A percentile compares a stretch with the other conserved stretches of the same genome.
Conservation (phyloP, 2,888 invertebrate genomes). For the Stramonita haemastoma region DNA sequence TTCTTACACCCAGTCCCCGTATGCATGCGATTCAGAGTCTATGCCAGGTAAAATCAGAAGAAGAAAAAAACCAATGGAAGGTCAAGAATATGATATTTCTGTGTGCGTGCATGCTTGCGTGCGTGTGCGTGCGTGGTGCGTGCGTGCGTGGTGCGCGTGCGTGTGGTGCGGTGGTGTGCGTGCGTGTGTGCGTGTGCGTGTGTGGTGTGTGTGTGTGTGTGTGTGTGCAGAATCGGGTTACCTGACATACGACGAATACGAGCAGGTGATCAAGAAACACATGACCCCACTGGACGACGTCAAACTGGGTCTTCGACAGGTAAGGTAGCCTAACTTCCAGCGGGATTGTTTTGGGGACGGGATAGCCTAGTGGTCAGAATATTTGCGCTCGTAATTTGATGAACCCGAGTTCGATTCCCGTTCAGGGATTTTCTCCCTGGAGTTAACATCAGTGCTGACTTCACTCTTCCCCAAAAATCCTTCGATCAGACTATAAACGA, state of each 20-base stretch:
- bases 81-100: background rate
- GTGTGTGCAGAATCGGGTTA: constrained; percentile 29
- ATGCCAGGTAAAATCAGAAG: too few relatives aligned
- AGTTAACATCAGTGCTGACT: too few relatives aligned
- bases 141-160: constrained; percentile 15
- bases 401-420: too few relatives aligned
- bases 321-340: background rate
- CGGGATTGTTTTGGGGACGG: too few relatives aligned
- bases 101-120: background rate
- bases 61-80: too few relatives aligned
- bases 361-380: too few relatives aligned
- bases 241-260: constrained; percentile 42
- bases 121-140: background rate
- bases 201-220: constrained; percentile 21
- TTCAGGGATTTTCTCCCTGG: too few relatives aligned
- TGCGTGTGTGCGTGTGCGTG: background rate
- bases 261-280: constrained; percentile 29
- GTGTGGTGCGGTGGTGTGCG: background rate
- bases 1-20: too few relatives aligned
- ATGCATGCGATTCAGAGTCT: too few relatives aligned
- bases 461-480: too few relatives aligned
- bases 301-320: constrained; percentile 36
- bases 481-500: too few relatives aligned
- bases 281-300: constrained; percentile 1
- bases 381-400: too few relatives aligned